Conservation (phyloP, 2,113 vertebrate genomes). For the Etia nguti region DNA sequence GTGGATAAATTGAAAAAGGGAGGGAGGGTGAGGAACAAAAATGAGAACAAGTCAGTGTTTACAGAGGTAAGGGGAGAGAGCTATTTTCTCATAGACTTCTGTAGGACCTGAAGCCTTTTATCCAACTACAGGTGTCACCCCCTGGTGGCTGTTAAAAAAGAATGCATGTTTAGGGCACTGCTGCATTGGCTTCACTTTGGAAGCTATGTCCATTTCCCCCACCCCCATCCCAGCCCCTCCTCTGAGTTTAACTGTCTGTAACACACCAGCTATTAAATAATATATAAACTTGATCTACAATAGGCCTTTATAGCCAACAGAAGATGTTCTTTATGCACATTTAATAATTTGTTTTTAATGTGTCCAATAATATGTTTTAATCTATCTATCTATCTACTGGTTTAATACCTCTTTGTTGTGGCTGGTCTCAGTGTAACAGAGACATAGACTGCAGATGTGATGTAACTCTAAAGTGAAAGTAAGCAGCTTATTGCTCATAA, state of each 20-base stretch:
- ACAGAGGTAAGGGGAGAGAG: neutral
- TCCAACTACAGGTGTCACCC: neutral
- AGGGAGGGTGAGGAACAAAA: neutral
- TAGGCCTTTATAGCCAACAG: neutral
- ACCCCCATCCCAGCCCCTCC: neutral
- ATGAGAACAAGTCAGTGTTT: neutral
- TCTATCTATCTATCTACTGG: neutral
- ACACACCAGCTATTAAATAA: conserved; percentile 33
- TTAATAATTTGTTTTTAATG: neutral
- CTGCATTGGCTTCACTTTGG: neutral
- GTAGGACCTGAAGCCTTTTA: neutral
- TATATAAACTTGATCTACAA: conserved; percentile 25
- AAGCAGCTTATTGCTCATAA: conserved; percentile 16
- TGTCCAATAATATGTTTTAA: neutral
- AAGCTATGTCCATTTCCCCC: neutral
- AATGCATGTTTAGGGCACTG: neutral
- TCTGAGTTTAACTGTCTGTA: neutral
- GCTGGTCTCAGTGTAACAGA: neutral
- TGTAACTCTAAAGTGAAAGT: neutral
- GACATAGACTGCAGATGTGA: neutral
- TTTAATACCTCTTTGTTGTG: neutral
- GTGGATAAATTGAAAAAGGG: neutral
- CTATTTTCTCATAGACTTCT: neutral
- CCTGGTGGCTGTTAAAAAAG: neutral
- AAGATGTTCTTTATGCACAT: neutral